Percentiles rank a stretch among this genome's conserved stretches.
These are phyloP conservation scores for Eurystomus gularis DNA, from an alignment of 2,113 vertebrate species.

Conservation along the genomic window DNA sequence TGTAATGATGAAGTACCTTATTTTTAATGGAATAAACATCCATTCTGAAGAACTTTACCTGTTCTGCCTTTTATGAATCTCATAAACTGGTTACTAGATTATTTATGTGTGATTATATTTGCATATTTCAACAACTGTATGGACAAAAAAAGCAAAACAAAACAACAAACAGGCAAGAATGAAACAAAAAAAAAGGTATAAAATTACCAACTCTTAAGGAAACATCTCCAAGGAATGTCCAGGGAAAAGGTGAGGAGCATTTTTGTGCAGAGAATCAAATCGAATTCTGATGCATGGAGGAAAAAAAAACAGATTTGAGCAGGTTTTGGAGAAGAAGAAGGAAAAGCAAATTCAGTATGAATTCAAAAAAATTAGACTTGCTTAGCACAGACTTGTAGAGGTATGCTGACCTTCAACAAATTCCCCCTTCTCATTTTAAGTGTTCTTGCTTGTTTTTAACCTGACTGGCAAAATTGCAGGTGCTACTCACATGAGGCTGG, in stretches of 20 bases:
- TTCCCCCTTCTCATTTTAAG: neutral
- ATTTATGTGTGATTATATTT: neutral
- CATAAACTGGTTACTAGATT: neutral
- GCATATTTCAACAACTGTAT: neutral
- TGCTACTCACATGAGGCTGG: neutral
- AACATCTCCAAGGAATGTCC: neutral
- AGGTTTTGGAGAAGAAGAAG: neutral
- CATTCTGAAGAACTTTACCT: neutral
- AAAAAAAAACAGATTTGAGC: neutral
- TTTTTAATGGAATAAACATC: neutral
- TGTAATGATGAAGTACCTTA: neutral
- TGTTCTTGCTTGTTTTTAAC: neutral
- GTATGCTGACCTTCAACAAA: neutral
- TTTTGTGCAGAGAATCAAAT: neutral
- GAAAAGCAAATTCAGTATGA: neutral
- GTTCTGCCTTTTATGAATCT: neutral
- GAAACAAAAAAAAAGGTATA: neutral
- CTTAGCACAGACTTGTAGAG: neutral
- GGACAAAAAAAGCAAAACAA: neutral
- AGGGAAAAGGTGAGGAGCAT: neutral
- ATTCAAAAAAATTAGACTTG: neutral
- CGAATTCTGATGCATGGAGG: neutral
- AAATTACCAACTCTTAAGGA: neutral
- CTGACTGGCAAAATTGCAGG: neutral
- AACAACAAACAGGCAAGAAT: neutral